Conservation (phyloP, 2,797 vertebrate genomes). For the Schizopygopsis pylzovi region DNA sequence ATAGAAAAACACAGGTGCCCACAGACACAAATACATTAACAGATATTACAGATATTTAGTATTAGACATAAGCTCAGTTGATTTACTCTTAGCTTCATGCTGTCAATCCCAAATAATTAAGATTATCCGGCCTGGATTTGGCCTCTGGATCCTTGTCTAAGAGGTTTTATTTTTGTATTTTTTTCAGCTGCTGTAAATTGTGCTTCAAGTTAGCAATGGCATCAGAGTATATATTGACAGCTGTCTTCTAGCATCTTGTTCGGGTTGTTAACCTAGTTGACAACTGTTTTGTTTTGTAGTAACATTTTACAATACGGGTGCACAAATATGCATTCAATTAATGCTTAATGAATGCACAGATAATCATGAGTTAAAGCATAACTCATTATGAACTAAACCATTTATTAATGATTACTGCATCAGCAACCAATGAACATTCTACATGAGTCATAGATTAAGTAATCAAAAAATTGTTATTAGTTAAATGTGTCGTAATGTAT, state of each 20-base stretch:
- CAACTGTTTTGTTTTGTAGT: background rate
- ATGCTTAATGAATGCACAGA: no score
- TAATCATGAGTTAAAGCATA: no score
- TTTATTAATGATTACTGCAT: no score
- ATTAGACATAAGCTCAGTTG: background rate
- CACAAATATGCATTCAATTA: no score
- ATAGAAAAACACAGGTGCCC: conserved; percentile 45
- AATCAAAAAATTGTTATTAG: no score
- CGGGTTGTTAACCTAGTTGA: background rate
- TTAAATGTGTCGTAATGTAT: no score
- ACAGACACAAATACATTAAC: background rate
- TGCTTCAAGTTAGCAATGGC: background rate
- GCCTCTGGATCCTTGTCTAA: background rate
- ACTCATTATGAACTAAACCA: no score
- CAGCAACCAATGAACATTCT: no score
- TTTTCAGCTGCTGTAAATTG: background rate
- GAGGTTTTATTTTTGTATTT: no score
- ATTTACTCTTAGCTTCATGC: background rate
- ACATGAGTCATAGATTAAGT: no score
- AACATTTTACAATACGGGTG: no score
- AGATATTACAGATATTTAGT: conserved; percentile 12
- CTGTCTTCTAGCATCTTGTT: background rate
- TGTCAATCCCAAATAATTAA: background rate
- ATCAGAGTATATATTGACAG: background rate
- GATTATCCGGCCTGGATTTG: background rate